Conservation (phyloP, 2,888 invertebrate genomes). For the Carterocephalus palaemon region DNA sequence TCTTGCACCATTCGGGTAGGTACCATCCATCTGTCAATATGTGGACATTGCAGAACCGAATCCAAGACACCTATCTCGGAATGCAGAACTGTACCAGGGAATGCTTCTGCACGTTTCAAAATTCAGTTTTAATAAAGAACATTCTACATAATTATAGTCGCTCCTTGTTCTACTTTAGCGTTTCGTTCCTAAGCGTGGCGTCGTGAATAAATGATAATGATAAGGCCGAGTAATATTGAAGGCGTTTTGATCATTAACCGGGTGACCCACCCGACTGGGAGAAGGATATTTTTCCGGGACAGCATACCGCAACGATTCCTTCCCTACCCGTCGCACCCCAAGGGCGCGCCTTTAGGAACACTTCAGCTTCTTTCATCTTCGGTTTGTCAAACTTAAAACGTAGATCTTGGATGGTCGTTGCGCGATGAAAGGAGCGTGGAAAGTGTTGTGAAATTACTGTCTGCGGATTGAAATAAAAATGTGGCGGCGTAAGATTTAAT, state of each 20-base stretch:
- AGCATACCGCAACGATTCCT: constrained; percentile 46
- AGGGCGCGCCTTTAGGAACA: constrained; percentile 49
- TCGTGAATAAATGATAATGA: constrained; percentile 76
- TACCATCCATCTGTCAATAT: too few species aligned
- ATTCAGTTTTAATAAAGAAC: constrained; percentile 10
- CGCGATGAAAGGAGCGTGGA: constrained; percentile 37
- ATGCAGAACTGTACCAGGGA: not conserved
- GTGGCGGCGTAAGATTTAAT: constrained; percentile 10
- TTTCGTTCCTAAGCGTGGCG: constrained; percentile 46
- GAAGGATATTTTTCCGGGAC: constrained; percentile 57
- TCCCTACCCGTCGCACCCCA: constrained; percentile 43
- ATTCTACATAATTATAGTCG: constrained; percentile 1
- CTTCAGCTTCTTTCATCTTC: constrained; percentile 66
- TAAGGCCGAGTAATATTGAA: constrained; percentile 71
- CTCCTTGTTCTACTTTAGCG: constrained; percentile 11
- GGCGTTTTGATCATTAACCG: constrained; percentile 62
- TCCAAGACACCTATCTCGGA: too few species aligned
- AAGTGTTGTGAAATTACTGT: constrained; percentile 28
- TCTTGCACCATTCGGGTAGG: too few species aligned
- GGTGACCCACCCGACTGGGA: constrained; percentile 26
- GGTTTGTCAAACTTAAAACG: constrained; percentile 44
- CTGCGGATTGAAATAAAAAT: constrained; percentile 22
- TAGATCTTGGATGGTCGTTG: constrained; percentile 41
- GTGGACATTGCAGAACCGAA: too few species aligned
- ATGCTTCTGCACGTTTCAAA: not conserved